phyloP scores from a whole-genome alignment of 2,797 vertebrate species.

The Ptychadena robeensis region DNA sequence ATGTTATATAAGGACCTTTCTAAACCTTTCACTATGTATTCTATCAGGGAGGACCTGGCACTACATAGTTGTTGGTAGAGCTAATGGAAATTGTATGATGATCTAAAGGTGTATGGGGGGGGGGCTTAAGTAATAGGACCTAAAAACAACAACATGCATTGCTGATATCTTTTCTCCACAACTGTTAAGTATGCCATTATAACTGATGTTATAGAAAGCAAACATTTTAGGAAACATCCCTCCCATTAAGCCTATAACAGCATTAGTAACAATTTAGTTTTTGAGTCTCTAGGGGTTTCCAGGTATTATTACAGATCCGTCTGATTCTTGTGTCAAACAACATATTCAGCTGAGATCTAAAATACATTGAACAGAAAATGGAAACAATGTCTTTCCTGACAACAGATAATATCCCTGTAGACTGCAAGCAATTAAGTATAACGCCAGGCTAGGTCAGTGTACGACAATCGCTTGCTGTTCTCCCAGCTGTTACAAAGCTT shows the following conservation, averaged over 20 bases:
- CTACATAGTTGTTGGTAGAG: no score
- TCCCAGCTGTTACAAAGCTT: conserved; percentile 25
- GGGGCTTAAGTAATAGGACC: no score
- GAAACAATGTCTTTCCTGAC: not conserved
- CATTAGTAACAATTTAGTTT: not conserved
- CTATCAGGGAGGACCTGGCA: no score
- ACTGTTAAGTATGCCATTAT: not conserved
- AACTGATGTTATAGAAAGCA: not conserved
- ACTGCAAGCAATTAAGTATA: conserved; percentile 15
- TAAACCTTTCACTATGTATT: no score
- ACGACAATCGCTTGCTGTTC: conserved; percentile 33
- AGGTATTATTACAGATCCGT: not conserved
- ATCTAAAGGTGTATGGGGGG: no score
- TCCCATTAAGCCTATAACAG: not conserved
- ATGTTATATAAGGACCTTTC: no score
- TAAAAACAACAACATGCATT: not conserved
- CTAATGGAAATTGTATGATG: no score
- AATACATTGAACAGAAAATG: not conserved
- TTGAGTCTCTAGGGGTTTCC: not conserved
- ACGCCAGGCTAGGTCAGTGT: conserved; percentile 18
- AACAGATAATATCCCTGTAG: not conserved
- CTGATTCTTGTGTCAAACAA: not conserved
- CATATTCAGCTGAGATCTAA: not conserved
- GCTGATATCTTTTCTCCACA: not conserved
- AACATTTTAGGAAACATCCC: not conserved